These are phyloP conservation scores for Macaria liturata DNA, from an alignment of 2,888 invertebrate genomes.

Conservation along the genomic window DNA sequence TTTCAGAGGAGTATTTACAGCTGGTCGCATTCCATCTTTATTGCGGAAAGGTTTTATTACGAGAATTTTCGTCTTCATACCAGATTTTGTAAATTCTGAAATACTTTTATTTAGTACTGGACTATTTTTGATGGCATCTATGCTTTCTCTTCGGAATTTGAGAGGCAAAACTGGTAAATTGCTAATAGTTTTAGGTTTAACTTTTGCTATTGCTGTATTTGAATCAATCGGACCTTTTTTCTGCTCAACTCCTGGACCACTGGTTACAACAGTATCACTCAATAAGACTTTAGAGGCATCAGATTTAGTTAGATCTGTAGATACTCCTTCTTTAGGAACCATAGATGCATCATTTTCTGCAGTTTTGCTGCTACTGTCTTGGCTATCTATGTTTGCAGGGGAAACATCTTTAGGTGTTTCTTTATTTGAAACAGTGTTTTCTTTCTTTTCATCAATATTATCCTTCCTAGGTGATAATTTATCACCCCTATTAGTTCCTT, in stretches of 20 bases:
- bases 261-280: background rate
- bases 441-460: slow-evolving; percentile 63
- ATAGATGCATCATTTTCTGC: slow-evolving; percentile 10
- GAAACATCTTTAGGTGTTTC: slow-evolving; percentile 36
- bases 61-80: slow-evolving; percentile 76
- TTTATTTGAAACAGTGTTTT: slow-evolving; percentile 90
- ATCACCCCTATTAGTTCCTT: slow-evolving; percentile 52
- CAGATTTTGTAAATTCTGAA: slow-evolving; percentile 68
- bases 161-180: slow-evolving; percentile 61
- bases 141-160: slow-evolving; percentile 65
- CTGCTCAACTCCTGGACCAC: background rate
- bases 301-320: slow-evolving; percentile 9
- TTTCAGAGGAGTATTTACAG: slow-evolving; percentile 58
- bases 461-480: slow-evolving; percentile 72
- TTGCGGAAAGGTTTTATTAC: slow-evolving; percentile 75
- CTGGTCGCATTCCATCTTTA: slow-evolving; percentile 53
- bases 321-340: slow-evolving; percentile 22
- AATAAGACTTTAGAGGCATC: slow-evolving; percentile 4
- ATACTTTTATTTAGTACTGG: slow-evolving; percentile 73
- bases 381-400: slow-evolving; percentile 26
- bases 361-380: slow-evolving; percentile 1
- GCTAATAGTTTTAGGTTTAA: slow-evolving; percentile 37
- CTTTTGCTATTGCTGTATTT: slow-evolving; percentile 15
- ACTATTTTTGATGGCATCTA: slow-evolving; percentile 68
- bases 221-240: slow-evolving; percentile 20